Base-by-base conservation (phyloP, 2,888 invertebrate genomes). In the Hydrotaea diabolus region DNA sequence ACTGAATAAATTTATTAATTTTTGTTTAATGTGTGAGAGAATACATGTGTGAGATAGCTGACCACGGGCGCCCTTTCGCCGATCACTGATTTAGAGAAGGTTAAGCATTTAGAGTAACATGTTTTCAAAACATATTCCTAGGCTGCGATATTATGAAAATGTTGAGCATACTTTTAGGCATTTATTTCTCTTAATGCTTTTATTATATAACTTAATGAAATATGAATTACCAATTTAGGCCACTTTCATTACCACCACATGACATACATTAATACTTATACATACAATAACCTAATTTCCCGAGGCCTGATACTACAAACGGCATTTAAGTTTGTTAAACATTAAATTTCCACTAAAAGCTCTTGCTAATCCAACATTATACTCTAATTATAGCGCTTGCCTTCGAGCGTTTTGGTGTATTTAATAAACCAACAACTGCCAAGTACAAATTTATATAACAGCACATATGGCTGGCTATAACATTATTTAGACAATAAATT, bases 401-500 rank as follows among this genome's bases (percentile, higher is more conserved):
- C n/a, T 15, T 49, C n/a, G 15, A 1, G n/a, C 11, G 11, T 21
- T 55, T 55, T 55, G 55, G 11, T 9, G 23, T n/a, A 66, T 69
- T 69, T 69, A 43, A 43, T 69, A 43, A 46, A 69, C 46, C 21
- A 69, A 69, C 69, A 66, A 23, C 13, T 23, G 39, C 13, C 43
- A 23, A 19, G 17, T 39, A 19, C 43, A 69, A n/a, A 69, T 43
- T 23, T 69, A 39, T 17, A 66, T 23, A 13, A 2, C 5, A 31
- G 62, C 31, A 62, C 31, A 62, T 62, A 15, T 62, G 31, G 26
- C 26, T 31, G 31, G 31, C 31, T 82, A 85, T 62, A 77, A 85
- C 82, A 77, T 80, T 85, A 82, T 85, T 85, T 85, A 82, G 79
- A 85, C 82, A 85, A 85, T 85, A 85, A 85, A 85, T 85, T 85